Conservation (phyloP, 2,888 invertebrate species). For the Cyclophora albipunctata region DNA sequence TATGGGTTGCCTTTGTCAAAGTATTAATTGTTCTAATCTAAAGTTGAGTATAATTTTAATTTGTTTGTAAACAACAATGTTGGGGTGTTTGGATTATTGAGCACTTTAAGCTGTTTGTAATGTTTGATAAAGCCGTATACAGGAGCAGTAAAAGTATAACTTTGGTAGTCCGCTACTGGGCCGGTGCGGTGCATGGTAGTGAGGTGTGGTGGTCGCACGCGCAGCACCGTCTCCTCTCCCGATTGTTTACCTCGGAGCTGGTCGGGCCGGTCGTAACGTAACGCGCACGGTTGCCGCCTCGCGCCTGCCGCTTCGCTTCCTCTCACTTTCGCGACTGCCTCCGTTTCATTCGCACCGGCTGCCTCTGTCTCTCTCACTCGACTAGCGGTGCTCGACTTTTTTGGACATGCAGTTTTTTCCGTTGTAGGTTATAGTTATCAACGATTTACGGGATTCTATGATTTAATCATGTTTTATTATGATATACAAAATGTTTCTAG, state of each 20-base stretch:
- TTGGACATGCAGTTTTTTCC: conserved; percentile 68
- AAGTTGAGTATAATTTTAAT: too few species aligned
- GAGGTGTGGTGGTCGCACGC: conserved; percentile 40
- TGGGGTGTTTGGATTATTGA: too few species aligned
- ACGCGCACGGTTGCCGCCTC: conserved; percentile 64
- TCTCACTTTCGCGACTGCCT: conserved; percentile 68
- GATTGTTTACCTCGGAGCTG: conserved; percentile 65
- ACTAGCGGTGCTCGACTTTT: conserved; percentile 73
- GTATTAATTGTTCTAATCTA: not conserved
- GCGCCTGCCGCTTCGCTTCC: conserved; percentile 58
- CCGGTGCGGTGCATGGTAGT: not conserved
- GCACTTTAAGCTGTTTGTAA: too few species aligned
- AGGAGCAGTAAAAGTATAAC: too few species aligned
- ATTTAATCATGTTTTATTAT: conserved; percentile 1
- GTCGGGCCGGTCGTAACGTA: conserved; percentile 47
- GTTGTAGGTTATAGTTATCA: conserved; percentile 58
- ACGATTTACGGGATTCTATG: conserved; percentile 43
- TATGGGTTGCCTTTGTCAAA: not conserved
- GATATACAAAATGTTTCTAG: not conserved
- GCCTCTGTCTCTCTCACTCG: conserved; percentile 45
- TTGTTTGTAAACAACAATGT: too few species aligned
- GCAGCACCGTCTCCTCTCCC: conserved; percentile 57
- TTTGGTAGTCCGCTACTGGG: too few species aligned
- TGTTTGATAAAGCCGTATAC: too few species aligned
- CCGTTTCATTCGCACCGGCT: conserved; percentile 33